A percentile compares a stretch with the other conserved stretches of the same genome.
phyloP scores from a whole-genome alignment of 2,797 vertebrate genomes.

The Gymnocypris eckloni region DNA sequence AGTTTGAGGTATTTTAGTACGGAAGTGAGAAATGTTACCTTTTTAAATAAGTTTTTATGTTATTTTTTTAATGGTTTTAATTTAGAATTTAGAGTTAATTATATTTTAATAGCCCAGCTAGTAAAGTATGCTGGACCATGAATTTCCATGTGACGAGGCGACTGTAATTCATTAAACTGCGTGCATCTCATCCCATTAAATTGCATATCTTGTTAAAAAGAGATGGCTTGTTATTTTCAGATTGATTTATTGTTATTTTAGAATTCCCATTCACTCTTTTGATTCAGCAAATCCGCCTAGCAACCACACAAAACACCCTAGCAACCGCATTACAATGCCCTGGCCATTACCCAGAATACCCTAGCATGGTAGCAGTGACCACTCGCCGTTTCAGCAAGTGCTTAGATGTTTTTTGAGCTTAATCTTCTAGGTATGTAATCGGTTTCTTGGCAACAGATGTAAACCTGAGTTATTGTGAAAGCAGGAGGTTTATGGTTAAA shows the following conservation, averaged over 20 bases:
- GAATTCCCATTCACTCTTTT: not conserved
- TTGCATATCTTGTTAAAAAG: not conserved
- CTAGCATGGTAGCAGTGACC: not conserved
- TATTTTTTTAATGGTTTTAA: not conserved
- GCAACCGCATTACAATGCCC: not conserved
- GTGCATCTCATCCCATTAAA: not conserved
- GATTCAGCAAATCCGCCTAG: not conserved
- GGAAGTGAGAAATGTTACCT: not conserved
- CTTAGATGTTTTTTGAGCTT: not conserved
- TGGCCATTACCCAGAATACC: not conserved
- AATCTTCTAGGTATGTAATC: constrained; percentile 10
- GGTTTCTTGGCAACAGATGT: not conserved
- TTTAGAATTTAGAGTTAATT: not conserved
- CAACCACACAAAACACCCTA: not conserved
- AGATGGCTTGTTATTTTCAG: not conserved
- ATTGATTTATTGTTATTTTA: not conserved
- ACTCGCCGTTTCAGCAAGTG: not conserved
- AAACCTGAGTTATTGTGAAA: constrained; percentile 39
- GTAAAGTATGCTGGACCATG: not conserved
- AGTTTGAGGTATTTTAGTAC: not conserved
- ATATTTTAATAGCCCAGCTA: not conserved
- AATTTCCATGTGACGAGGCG: not conserved
- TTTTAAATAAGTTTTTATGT: too few relatives aligned
- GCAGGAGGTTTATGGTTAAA: constrained; percentile 37
- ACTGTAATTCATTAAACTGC: not conserved